Percentiles rank a stretch among this genome's conserved stretches.
Conservation (phyloP, 2,797 vertebrate species). For the Coluber constrictor region DNA sequence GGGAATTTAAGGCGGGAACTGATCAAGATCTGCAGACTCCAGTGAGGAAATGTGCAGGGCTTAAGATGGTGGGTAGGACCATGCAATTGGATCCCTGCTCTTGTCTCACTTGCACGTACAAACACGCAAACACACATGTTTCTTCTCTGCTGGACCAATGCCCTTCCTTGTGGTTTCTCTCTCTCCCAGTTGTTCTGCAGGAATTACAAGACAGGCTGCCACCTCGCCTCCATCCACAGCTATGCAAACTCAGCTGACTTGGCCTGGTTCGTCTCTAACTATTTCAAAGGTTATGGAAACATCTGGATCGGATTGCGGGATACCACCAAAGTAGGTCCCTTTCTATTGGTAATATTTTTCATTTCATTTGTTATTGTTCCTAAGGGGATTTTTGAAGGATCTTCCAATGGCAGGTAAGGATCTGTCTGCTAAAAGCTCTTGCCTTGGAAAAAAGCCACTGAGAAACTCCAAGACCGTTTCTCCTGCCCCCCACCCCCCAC, state of each 20-base stretch:
- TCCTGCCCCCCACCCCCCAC: neutral
- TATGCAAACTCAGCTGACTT: fast-evolving
- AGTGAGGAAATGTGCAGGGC: too few relatives aligned
- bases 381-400: neutral
- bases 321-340: neutral
- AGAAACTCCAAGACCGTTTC: neutral
- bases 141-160: neutral
- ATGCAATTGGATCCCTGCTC: too few relatives aligned
- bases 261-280: fast-evolving
- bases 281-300: fast-evolving
- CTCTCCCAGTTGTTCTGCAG: neutral
- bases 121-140: too few relatives aligned
- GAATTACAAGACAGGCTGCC: fast-evolving
- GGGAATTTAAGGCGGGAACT: too few relatives aligned
- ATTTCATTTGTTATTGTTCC: neutral
- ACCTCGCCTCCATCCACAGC: neutral
- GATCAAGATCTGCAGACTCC: too few relatives aligned
- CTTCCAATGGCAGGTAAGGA: neutral
- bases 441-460: too few relatives aligned
- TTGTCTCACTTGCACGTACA: too few relatives aligned
- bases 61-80: too few relatives aligned
- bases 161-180: neutral
- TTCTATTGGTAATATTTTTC: neutral
- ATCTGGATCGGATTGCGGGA: neutral
- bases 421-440: neutral